Evolutionary conservation across 1,140 invertebrate genomes (phyloP).

Genomic region (Temnothorax nylanderi): DNA sequence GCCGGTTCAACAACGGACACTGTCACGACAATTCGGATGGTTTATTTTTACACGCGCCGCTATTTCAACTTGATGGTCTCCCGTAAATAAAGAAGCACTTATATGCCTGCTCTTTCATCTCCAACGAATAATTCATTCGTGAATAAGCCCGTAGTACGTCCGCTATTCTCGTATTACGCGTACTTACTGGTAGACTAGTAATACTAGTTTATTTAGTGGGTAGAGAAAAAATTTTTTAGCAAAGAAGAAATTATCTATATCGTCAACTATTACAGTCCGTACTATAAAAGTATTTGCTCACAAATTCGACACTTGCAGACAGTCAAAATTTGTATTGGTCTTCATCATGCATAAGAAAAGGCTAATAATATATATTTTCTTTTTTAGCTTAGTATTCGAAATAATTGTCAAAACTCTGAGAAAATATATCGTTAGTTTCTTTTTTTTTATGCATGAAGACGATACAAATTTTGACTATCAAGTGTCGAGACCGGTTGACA

Average conservation of each 20-base stretch:
- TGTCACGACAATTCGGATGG: constrained; percentile 54
- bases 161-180: not conserved
- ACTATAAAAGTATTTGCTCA: not conserved
- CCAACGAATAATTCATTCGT: constrained; percentile 8
- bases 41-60: constrained; percentile 64
- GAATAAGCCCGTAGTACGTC: not conserved
- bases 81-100: constrained; percentile 44
- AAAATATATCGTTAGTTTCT: not conserved
- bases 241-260: not conserved
- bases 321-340: too few species aligned
- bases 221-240: not conserved
- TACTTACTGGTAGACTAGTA: not conserved
- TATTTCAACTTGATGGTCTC: constrained; percentile 46
- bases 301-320: too few species aligned
- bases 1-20: constrained; percentile 46
- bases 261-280: not conserved
- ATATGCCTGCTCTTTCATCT: constrained; percentile 12
- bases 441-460: not conserved
- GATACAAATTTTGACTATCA: not conserved
- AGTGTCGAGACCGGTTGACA: not conserved
- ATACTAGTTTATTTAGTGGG: not conserved
- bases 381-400: not conserved
- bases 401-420: not conserved
- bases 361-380: too few species aligned
- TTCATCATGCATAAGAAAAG: too few species aligned